Conservation (phyloP, 2,888 invertebrate species). For the Antheraea yamamai region DNA sequence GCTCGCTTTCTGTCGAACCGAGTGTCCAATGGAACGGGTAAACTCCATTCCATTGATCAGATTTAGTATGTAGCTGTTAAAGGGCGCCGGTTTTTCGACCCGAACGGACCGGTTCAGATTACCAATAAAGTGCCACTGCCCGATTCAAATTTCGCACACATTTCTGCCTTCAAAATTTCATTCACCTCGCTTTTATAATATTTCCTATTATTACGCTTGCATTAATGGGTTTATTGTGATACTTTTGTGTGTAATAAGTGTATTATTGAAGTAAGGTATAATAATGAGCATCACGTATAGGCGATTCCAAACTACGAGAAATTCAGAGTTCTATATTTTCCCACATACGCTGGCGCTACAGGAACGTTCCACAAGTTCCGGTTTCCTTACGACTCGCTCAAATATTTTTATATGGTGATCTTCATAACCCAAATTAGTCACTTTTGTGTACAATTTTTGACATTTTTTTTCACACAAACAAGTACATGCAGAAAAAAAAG, state of each 20-base stretch:
- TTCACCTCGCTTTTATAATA: background rate
- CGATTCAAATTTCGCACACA: slow-evolving; percentile 11
- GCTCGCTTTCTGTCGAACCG: slow-evolving; percentile 35
- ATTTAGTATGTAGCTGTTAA: slow-evolving; percentile 39
- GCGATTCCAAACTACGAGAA: too few relatives aligned
- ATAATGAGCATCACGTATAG: too few relatives aligned
- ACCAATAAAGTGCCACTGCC: slow-evolving; percentile 47
- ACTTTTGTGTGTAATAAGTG: background rate
- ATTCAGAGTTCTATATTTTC: too few relatives aligned
- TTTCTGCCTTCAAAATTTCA: background rate
- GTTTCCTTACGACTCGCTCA: too few relatives aligned
- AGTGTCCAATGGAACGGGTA: slow-evolving; percentile 29
- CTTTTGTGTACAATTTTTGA: too few relatives aligned
- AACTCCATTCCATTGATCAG: slow-evolving; percentile 47
- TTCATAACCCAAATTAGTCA: too few relatives aligned
- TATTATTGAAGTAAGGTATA: too few relatives aligned
- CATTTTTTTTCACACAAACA: too few relatives aligned
- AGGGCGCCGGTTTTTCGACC: slow-evolving; percentile 39
- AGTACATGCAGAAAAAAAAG: too few relatives aligned
- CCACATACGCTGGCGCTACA: too few relatives aligned
- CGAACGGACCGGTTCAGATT: slow-evolving; percentile 32
- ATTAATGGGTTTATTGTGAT: background rate
- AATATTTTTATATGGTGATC: too few relatives aligned
- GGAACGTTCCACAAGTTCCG: too few relatives aligned
- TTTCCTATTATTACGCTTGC: background rate